A percentile compares a stretch with the other conserved stretches of the same genome.
Evolutionary conservation across 1,140 invertebrate genomes (phyloP).

Genomic region (Phymastichus coffea): DNA sequence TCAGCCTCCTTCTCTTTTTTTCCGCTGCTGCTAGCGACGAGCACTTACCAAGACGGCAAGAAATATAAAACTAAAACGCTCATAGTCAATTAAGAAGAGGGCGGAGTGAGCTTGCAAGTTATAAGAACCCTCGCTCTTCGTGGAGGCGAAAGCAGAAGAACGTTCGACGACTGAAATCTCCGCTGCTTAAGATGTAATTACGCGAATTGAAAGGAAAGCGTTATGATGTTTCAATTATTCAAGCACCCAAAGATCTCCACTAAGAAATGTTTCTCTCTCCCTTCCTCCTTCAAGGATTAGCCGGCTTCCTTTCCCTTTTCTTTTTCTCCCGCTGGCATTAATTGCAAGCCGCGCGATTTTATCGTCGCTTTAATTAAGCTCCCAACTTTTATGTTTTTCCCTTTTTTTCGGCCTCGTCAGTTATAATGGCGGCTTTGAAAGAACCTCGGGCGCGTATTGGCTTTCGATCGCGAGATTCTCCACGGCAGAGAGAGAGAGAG

Average conservation of each 20-base stretch:
- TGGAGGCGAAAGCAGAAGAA: too few relatives aligned
- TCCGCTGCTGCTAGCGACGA: background rate
- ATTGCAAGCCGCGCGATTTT: constrained; percentile 11
- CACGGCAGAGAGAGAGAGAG: background rate
- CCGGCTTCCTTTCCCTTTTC: background rate
- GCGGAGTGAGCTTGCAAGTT: too few relatives aligned
- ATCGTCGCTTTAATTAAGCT: constrained; percentile 19
- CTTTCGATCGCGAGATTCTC: constrained; percentile 2
- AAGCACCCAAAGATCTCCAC: constrained; percentile 19
- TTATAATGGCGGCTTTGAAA: background rate
- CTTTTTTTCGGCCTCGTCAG: background rate
- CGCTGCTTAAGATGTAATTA: constrained; percentile 25
- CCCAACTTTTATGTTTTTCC: constrained; percentile 8
- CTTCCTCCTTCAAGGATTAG: too few relatives aligned
- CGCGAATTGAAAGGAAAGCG: constrained; percentile 15
- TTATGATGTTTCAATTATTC: constrained; percentile 27
- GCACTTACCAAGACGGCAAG: constrained; percentile 14
- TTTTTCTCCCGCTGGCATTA: background rate
- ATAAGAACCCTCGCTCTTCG: too few relatives aligned
- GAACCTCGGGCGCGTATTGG: constrained; percentile 2
- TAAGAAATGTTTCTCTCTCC: too few relatives aligned
- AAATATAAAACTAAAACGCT: constrained; percentile 46
- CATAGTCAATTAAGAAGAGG: constrained; percentile 47
- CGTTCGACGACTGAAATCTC: too few relatives aligned
- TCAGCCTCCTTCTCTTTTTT: constrained; percentile 29